phyloP scores from a whole-genome alignment of 2,797 vertebrate species.

The Gambelia wislizenii region DNA sequence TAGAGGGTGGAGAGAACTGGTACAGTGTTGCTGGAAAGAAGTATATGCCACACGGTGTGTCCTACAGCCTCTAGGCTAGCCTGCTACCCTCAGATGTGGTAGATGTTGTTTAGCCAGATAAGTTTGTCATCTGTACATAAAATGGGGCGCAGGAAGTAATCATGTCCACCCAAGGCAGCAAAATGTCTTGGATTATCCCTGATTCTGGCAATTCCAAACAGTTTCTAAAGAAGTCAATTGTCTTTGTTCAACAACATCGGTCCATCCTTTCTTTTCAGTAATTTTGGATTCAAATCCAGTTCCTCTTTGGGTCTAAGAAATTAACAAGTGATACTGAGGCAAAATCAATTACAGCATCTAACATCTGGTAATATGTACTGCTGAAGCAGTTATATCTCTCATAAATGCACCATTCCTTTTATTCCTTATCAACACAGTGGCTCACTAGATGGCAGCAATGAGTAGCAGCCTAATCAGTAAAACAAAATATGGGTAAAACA shows the following conservation, averaged over 20 bases:
- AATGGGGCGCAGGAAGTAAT: neutral
- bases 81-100: too few relatives aligned
- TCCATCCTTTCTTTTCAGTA: neutral
- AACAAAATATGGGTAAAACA: accelerated
- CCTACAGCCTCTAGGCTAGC: neutral
- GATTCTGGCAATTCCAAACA: neutral
- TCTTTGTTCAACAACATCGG: neutral
- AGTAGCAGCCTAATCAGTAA: neutral
- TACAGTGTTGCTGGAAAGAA: neutral
- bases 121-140: neutral
- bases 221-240: neutral
- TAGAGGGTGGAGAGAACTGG: neutral
- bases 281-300: neutral
- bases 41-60: neutral
- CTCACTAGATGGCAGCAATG: constrained; percentile 63
- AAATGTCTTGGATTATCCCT: neutral
- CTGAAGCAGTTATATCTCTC: neutral
- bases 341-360: neutral
- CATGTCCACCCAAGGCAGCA: too few relatives aligned
- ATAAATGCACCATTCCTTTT: neutral
- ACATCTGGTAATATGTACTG: neutral
- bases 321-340: accelerated
- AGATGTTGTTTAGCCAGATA: neutral
- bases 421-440: accelerated
- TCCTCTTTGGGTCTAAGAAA: constrained; percentile 3